Percentiles rank a stretch among this genome's conserved stretches.
These are phyloP conservation scores for Cotesia congregata DNA, from an alignment of 2,888 invertebrate species.

Conservation along the genomic window DNA sequence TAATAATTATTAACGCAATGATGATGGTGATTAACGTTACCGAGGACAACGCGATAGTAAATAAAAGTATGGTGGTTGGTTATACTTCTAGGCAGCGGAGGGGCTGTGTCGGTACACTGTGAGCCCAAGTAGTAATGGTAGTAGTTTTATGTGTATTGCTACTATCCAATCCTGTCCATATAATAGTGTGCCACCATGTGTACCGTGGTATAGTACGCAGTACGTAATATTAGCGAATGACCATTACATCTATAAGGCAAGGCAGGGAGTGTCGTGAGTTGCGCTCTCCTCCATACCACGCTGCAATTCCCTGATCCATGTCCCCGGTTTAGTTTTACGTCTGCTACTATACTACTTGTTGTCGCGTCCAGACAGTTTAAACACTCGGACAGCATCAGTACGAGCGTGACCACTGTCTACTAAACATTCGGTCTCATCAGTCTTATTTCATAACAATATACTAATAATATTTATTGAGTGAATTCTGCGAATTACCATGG, in stretches of 20 bases:
- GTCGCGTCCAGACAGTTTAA: constrained; percentile 16
- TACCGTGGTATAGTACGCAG: constrained; percentile 35
- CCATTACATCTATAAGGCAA: constrained; percentile 9
- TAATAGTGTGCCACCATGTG: constrained; percentile 10
- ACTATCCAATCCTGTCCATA: constrained; percentile 23
- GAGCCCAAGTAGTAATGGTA: not conserved
- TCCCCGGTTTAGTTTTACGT: not conserved
- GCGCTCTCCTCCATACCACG: constrained; percentile 42
- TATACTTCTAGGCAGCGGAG: not conserved
- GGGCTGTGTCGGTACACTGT: not conserved
- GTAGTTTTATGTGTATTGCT: constrained; percentile 32
- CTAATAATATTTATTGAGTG: constrained; percentile 13
- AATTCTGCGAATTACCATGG: constrained; percentile 41
- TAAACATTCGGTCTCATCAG: constrained; percentile 29
- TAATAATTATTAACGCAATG: constrained; percentile 12
- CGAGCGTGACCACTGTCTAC: constrained; percentile 48
- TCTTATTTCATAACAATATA: constrained; percentile 5
- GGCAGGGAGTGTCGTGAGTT: constrained; percentile 47
- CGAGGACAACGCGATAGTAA: constrained; percentile 21
- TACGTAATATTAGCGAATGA: constrained; percentile 32
- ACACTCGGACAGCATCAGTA: constrained; percentile 47
- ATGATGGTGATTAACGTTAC: constrained; percentile 17
- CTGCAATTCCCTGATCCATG: constrained; percentile 39
- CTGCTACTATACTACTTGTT: constrained; percentile 1
- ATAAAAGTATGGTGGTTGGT: not conserved